phyloP scores from a whole-genome alignment of 2,888 invertebrate species.

The Crepidodera aurea region DNA sequence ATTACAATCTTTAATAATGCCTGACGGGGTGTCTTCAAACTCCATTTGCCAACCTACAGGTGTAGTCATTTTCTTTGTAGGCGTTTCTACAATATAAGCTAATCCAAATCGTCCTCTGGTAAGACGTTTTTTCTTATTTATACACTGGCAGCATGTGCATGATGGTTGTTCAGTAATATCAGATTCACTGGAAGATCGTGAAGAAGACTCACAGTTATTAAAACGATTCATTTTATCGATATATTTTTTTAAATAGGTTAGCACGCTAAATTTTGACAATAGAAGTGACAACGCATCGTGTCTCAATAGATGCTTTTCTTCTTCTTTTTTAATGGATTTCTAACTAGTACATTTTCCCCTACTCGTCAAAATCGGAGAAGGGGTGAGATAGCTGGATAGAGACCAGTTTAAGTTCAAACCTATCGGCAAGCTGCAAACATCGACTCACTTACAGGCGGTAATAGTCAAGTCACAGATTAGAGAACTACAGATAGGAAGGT shows the following conservation, averaged over 20 bases:
- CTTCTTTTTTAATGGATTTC: too few species aligned
- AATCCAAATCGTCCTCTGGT: constrained; percentile 56
- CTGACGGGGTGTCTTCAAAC: constrained; percentile 56
- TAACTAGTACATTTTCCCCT: too few species aligned
- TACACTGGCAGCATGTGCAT: neutral
- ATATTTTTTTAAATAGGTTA: neutral
- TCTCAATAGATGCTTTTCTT: too few species aligned
- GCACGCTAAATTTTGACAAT: neutral
- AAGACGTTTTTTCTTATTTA: constrained; percentile 19
- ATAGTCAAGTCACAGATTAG: too few species aligned
- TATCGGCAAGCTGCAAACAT: too few species aligned
- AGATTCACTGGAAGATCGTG: neutral
- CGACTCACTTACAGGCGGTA: too few species aligned
- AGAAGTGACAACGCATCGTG: neutral
- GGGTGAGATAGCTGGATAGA: too few species aligned
- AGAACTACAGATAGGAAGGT: too few species aligned
- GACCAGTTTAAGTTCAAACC: too few species aligned
- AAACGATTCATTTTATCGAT: neutral
- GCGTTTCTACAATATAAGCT: constrained; percentile 55
- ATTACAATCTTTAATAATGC: constrained; percentile 52
- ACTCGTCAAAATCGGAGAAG: too few species aligned
- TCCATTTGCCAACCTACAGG: constrained; percentile 58
- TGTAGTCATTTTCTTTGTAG: constrained; percentile 46
- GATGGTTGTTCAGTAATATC: neutral
- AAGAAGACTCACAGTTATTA: neutral